Conservation (phyloP, 1,140 invertebrate genomes). For the Caenorhabditis brenneri region DNA sequence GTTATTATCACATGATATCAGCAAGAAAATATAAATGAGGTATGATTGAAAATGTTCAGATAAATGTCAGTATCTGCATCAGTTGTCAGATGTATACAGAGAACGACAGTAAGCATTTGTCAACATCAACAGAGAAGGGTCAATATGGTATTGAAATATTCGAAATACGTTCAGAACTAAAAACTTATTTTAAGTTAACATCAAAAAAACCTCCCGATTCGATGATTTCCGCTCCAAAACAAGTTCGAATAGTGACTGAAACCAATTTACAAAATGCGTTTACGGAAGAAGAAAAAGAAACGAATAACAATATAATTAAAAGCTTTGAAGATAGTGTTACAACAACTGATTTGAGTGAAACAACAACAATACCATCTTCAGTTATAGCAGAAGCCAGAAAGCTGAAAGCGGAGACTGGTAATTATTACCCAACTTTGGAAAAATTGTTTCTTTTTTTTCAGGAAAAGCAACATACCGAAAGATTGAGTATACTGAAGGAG, state of each 20-base stretch:
- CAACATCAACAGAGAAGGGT: not conserved
- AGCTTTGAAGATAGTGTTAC: not conserved
- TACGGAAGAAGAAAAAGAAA: not conserved
- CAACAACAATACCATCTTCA: not conserved
- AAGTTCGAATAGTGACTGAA: not conserved
- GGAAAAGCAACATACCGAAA: constrained; percentile 60
- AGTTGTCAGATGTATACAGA: not conserved
- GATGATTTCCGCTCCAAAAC: not conserved
- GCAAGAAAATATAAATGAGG: no score
- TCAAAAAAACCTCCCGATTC: not conserved
- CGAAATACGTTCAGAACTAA: not conserved
- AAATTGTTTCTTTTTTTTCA: no score
- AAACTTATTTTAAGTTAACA: not conserved
- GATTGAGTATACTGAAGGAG: constrained; percentile 66
- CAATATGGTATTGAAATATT: not conserved
- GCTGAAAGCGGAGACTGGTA: not conserved
- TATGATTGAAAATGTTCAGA: no score
- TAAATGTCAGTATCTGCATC: not conserved
- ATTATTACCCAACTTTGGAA: not conserved
- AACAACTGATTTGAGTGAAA: not conserved
- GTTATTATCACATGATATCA: no score
- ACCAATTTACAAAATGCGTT: not conserved
- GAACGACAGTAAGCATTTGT: not conserved
- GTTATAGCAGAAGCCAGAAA: not conserved
- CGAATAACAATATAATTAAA: not conserved